phyloP scores from a whole-genome alignment of 2,888 invertebrate genomes.

The Drosophila phalerata region DNA sequence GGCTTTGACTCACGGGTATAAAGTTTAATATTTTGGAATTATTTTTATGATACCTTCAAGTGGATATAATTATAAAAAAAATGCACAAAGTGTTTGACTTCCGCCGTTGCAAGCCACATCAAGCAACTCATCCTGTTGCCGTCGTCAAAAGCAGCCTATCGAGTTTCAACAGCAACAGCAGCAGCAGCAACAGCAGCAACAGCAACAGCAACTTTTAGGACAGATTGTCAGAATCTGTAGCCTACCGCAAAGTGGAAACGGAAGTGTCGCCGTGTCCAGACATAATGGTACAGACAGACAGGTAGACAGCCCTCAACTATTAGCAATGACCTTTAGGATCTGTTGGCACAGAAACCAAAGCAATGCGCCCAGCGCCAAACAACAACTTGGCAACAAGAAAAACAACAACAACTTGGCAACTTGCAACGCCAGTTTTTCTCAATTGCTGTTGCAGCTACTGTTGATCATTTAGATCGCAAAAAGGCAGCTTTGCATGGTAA shows the following conservation, averaged over 20 bases:
- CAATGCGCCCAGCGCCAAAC: constrained; percentile 47
- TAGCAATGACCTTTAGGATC: constrained; percentile 72
- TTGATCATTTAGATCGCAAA: constrained; percentile 67
- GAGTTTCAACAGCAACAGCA: constrained; percentile 42
- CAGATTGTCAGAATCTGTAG: constrained; percentile 45
- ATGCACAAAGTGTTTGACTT: constrained; percentile 60
- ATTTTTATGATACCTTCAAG: constrained; percentile 35
- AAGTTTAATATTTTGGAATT: constrained; percentile 51
- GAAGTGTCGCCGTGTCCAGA: constrained; percentile 75
- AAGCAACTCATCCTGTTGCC: constrained; percentile 60
- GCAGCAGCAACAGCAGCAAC: constrained; percentile 12
- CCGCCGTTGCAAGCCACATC: constrained; percentile 54
- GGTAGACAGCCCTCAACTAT: constrained; percentile 50
- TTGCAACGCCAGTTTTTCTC: constrained; percentile 60
- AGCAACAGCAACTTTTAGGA: constrained; percentile 37
- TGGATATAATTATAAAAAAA: constrained; percentile 49
- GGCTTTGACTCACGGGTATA: constrained; percentile 57
- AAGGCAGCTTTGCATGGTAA: constrained; percentile 71
- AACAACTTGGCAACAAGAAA: constrained; percentile 16
- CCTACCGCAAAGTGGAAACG: constrained; percentile 82
- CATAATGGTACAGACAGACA: constrained; percentile 46
- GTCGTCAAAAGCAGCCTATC: constrained; percentile 37
- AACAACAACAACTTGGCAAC: constrained; percentile 25
- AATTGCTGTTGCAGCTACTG: constrained; percentile 24
- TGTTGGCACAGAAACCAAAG: constrained; percentile 77